A percentile compares a stretch with the other conserved stretches of the same genome.
phyloP scores from a whole-genome alignment of 2,797 vertebrate species.

The Melanotaenia trifasciata region DNA sequence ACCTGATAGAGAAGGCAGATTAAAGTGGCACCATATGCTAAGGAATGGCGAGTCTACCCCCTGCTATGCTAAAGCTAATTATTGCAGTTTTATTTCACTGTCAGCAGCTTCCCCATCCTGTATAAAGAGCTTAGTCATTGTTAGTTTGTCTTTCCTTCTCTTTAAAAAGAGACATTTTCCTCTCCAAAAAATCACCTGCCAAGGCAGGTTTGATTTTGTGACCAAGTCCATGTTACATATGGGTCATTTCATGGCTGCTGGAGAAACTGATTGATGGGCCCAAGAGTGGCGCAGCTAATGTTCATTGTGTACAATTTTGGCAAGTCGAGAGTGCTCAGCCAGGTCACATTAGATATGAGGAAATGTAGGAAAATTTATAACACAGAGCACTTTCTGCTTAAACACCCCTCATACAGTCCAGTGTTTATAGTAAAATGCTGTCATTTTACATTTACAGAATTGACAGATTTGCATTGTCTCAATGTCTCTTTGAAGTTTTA shows the following conservation, averaged over 20 bases:
- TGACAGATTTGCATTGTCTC: neutral
- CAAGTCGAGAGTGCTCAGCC: constrained; percentile 11
- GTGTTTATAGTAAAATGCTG: neutral
- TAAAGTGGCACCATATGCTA: constrained; percentile 67
- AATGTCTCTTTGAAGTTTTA: neutral
- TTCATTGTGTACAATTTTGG: constrained; percentile 27
- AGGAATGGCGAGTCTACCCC: constrained; percentile 25
- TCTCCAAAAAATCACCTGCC: constrained; percentile 21
- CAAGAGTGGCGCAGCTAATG: constrained; percentile 31
- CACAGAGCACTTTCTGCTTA: constrained; percentile 9
- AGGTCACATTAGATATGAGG: constrained; percentile 51
- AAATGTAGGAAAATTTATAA: constrained; percentile 22
- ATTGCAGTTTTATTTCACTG: constrained; percentile 62
- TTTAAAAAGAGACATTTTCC: constrained; percentile 27
- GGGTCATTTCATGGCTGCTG: constrained; percentile 72
- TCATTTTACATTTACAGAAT: neutral
- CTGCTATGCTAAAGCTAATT: constrained; percentile 46
- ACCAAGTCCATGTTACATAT: constrained; percentile 41
- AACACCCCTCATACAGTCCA: neutral
- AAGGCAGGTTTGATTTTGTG: constrained; percentile 19
- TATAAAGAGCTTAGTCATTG: constrained; percentile 50
- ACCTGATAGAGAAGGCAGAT: constrained; percentile 60
- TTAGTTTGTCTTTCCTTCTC: constrained; percentile 14
- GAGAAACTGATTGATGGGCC: constrained; percentile 69
- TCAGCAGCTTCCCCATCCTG: constrained; percentile 44